Evolutionary conservation across 2,888 invertebrate species (phyloP).

Genomic region (Philhelius pedissequus): DNA sequence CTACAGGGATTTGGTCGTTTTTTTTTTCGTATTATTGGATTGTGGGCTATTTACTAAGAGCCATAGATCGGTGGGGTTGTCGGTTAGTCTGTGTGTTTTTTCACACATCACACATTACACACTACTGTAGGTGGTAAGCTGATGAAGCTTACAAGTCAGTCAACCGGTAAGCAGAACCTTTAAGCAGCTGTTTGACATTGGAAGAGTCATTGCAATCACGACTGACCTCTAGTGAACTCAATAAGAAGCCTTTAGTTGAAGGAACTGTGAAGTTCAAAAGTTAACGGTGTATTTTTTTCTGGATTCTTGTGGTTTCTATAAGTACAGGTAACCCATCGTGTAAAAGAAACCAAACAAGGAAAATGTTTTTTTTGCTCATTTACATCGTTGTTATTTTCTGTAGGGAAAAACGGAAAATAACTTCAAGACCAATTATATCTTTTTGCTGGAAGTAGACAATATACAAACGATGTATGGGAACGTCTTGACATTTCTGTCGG

Average conservation of each 20-base stretch:
- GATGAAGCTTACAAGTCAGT: constrained; percentile 3
- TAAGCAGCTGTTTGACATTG: constrained; percentile 49
- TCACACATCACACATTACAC: constrained; percentile 6
- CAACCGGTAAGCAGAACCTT: constrained; percentile 9
- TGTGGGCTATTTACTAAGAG: constrained; percentile 27
- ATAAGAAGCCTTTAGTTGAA: not conserved
- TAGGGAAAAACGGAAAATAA: not conserved
- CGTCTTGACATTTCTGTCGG: not conserved
- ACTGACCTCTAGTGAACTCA: constrained; percentile 50
- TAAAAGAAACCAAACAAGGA: not conserved
- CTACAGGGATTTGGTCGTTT: not conserved
- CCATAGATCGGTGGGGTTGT: not conserved
- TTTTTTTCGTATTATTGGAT: constrained; percentile 12
- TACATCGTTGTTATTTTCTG: not conserved
- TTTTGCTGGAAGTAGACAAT: not conserved
- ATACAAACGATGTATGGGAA: not conserved
- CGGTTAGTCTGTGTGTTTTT: not conserved
- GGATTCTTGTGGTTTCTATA: not conserved
- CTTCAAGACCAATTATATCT: not conserved
- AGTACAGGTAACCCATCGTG: not conserved
- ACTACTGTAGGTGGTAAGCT: not conserved
- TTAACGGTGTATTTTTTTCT: not conserved
- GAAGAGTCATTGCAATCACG: constrained; percentile 51
- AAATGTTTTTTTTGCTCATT: not conserved
- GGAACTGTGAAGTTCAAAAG: not conserved